Conservation (phyloP, 2,113 vertebrate genomes). For the Edolisoma coerulescens region DNA sequence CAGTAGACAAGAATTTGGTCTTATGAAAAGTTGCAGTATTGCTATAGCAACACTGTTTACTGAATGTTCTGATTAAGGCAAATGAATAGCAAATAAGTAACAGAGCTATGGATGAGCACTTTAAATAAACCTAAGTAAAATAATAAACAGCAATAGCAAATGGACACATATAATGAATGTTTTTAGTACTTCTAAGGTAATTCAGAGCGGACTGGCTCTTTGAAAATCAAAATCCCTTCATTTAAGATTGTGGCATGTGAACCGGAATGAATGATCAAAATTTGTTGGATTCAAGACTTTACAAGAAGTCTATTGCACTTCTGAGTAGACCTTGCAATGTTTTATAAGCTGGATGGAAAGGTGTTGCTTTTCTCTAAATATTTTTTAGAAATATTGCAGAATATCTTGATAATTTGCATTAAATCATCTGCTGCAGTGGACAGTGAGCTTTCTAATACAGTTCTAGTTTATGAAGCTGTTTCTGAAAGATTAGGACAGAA, state of each 20-base stretch:
- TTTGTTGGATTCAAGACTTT: background rate
- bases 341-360: background rate
- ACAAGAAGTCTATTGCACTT: background rate
- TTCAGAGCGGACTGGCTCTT: background rate
- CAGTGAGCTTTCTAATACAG: background rate
- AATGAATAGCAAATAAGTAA: slow-evolving; percentile 14
- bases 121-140: slow-evolving; percentile 16
- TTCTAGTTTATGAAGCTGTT: background rate
- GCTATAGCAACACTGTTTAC: slow-evolving; percentile 52
- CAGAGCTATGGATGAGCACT: background rate
- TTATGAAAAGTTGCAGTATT: slow-evolving; percentile 24
- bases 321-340: background rate
- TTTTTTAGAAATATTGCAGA: background rate
- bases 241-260: background rate
- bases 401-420: background rate
- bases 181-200: background rate
- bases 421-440: background rate
- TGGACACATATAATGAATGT: background rate
- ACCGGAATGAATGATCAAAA: background rate
- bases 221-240: background rate
- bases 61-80: slow-evolving; percentile 18
- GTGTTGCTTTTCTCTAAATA: background rate
- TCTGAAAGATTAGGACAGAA: background rate
- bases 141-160: background rate
- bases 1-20: background rate